A percentile compares a stretch with the other conserved stretches of the same genome.
Conservation (phyloP, 1,140 invertebrate species). For the Achroia grisella region DNA sequence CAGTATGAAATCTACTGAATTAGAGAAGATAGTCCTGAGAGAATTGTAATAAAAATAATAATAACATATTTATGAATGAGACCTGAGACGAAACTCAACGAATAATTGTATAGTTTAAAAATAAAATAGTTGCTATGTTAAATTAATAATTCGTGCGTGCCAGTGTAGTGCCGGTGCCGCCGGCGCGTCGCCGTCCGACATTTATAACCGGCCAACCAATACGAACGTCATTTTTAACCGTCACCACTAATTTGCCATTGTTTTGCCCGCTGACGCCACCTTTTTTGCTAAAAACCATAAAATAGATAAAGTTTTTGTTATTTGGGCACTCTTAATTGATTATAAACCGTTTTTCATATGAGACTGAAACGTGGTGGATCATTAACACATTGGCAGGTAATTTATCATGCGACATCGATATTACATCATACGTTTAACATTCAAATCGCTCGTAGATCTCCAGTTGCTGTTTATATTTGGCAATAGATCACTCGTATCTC, state of each 20-base stretch:
- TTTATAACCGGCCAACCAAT: conserved; percentile 50
- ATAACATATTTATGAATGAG: no score
- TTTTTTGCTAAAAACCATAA: conserved; percentile 68
- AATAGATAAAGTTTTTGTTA: conserved; percentile 60
- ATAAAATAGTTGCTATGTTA: background rate
- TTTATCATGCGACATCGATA: conserved; percentile 6
- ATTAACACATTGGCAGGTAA: conserved; percentile 10
- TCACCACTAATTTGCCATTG: conserved; percentile 72
- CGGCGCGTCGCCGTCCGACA: conserved; percentile 38
- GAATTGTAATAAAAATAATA: no score
- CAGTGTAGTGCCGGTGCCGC: conserved; percentile 11
- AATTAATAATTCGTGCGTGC: conserved; percentile 31
- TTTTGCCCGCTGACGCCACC: conserved; percentile 64
- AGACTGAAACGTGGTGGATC: conserved; percentile 12
- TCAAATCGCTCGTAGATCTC: no score
- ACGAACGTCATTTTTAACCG: conserved; percentile 67
- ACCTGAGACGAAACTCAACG: no score
- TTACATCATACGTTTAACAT: background rate
- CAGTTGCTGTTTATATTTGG: no score
- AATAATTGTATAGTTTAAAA: no score
- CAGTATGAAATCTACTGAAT: no score
- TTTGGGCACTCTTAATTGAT: conserved; percentile 55
- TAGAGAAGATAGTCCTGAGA: no score
- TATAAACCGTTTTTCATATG: conserved; percentile 32
- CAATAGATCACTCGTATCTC: conserved; percentile 33